Base-by-base conservation (phyloP, 2,113 vertebrate species). In the Melanerpes formicivorus region DNA sequence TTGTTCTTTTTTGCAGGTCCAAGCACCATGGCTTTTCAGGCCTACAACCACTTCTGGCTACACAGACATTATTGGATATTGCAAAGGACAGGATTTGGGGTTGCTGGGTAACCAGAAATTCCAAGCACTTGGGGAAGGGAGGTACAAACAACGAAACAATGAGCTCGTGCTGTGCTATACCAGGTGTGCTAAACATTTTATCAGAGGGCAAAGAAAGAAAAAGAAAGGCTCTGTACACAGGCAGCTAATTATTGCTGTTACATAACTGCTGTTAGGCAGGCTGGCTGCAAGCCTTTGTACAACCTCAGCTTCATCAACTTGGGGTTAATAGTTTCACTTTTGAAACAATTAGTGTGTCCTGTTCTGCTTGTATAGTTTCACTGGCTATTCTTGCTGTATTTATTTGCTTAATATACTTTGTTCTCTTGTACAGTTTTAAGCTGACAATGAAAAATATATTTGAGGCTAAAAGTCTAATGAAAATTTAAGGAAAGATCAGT, bases 31-130 rank as follows among this genome's bases (percentile, higher is more conserved):
- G 54, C 18, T 86, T 88, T 92, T 92, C 44, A 72, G 32, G 37
- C 44, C 55, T 67, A 54, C 52, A 14, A 11, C 37, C 8, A 4
- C 19, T 71, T 37, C 80, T 60, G 62, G 27, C 19, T 18, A 65
- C 37, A 56, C 10, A 88, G 40, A 67, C 7, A 2, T 70, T 52
- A 80, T 5, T 32, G 13, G 18, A 34, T 37, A 54, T 27, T 48
- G 50, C 25, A 52, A 70, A 79, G 34, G 30, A 30, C 27, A 62
- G 46, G 73, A 79, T 50, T 79, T 78, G 26, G 59, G 34, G 84
- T 87, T 93, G 63, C 87, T 87, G 87, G 46, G 75, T 80, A 89
- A 87, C 74, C 59, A 92, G 67, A 95, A 95, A 93, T 91, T 87
- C 71, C 87, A 89, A 32, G 83, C 58, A 90, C 93, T 90, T 88